Base-by-base conservation (phyloP, 2,113 vertebrate species). In the Cheirogaleus medius region DNA sequence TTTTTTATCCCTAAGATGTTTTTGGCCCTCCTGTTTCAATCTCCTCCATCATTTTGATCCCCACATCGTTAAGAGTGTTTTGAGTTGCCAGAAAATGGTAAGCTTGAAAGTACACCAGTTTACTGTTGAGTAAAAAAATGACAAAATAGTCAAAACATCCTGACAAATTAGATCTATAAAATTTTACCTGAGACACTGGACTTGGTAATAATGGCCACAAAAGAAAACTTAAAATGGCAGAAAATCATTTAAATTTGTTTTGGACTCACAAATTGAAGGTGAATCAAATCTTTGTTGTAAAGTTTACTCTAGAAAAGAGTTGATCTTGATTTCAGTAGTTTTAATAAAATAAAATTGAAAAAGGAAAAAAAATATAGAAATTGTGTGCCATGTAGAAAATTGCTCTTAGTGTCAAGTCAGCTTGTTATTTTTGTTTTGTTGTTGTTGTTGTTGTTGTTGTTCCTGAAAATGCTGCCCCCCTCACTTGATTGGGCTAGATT, bases 281-380 rank as follows among this genome's bases (percentile, higher is more conserved):
- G 58, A 77, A 52, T 71, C 39, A 82, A 90, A 52, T 71, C 14
- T 86, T 88, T 73, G 3, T 88, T 95, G 14, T 90, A 84, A 94
- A 25, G 56, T 92, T 90, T 94, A 89, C 7, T 69, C 20, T 85
- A 39, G 54, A 78, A 47, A 92, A 92, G 39, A 64, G 18, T 63
- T 87, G 15, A n/a, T 63, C 25, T 90, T 90, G 56, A 44, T 44
- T 87, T 95, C 81, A 84, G 44, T 80, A 90, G 25, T 71, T 92
- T 87, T 7, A 88, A 47, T 60, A 92, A 92, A 83, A 82, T 83
- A 85, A 85, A 96, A 92, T 91, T 69, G 11, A 94, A 71, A 60
- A 91, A 4, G 3, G 7, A 29, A 23, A 25, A 1, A 15, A 15
- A 39, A 56, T 60, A 37, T 85, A 64, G 44, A 95, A 95, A 73